Evolutionary conservation across 2,113 vertebrate genomes (phyloP), one percentile per base, ranked within the genome.

Genomic region (Rhagologus leucostigma): DNA sequence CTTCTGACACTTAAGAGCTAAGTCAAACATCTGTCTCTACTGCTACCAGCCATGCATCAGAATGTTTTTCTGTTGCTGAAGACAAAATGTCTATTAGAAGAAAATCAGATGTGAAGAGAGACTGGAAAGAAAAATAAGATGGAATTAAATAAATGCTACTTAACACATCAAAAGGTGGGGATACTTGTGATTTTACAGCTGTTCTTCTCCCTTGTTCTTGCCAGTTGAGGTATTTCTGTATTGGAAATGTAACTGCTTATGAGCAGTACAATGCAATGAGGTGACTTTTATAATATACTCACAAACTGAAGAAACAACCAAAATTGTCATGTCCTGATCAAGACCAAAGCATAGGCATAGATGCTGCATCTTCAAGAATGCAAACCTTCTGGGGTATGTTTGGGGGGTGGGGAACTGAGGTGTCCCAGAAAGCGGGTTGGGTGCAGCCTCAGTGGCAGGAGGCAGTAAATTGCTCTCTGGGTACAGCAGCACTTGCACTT

Each of bases 1-100:
- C 78, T 65, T 94, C 92, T 37, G 94, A 96, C 79, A 65, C 50
- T 6, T 95, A 96, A 55, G 71, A 95, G 62, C 33, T 39, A 42
- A 89, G 94, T 91, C 50, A 85, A 30, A 32, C 60, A 9, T 93
- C 92, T 1, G 23, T 29, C n/a, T 84, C 78, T 42, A 65, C 74
- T 44, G 76, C 57, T 30, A 49, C 50, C 56, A 93, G 63, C 52
- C 67, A 35, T 13, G 18, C 87, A 27, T 96, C 93, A 16, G 93
- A 96, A 4, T 94, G 79, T 49, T 92, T 86, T 73, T 94, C 74
- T 89, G 55, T 93, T 81, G 77, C 90, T 1, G 69, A 95, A 88
- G 94, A 94, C 65, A 84, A 89, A 74, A 32, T 21, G 19, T 22
- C 53, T 64, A 24, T 55, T 52, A 62, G 52, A 84, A 74, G 56